Conservation (phyloP, 1,140 invertebrate species). For the Drosophila aff. region DNA sequence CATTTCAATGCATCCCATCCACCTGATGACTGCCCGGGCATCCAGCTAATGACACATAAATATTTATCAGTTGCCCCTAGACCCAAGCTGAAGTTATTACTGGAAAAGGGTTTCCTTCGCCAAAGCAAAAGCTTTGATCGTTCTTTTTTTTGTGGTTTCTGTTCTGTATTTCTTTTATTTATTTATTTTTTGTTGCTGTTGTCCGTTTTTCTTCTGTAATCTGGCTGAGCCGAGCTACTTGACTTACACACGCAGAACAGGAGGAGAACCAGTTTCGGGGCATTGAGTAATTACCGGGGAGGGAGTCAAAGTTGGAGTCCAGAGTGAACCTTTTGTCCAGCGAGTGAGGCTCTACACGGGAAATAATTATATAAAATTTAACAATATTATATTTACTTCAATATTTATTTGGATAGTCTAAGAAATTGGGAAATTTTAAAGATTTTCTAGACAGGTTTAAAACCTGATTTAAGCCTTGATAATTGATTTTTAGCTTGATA, state of each 20-base stretch:
- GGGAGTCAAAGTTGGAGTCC: conserved; percentile 5
- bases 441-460: neutral
- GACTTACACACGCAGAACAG: conserved; percentile 75
- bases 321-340: conserved; percentile 68
- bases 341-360: conserved; percentile 27
- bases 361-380: neutral
- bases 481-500: neutral
- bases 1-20: conserved; percentile 70
- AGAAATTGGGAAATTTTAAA: neutral
- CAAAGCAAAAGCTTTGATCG: conserved; percentile 60
- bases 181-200: conserved; percentile 2
- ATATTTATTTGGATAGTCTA: too few species aligned
- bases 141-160: conserved; percentile 18
- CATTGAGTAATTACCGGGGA: conserved; percentile 75
- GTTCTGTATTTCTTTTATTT: conserved; percentile 14
- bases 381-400: neutral
- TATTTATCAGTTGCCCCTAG: conserved; percentile 59
- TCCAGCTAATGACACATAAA: conserved; percentile 78
- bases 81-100: conserved; percentile 49
- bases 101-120: conserved; percentile 67
- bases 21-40: conserved; percentile 64
- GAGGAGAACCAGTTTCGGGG: conserved; percentile 70
- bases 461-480: neutral
- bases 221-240: conserved; percentile 75
- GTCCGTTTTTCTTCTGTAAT: conserved; percentile 64